A percentile compares a stretch with the other conserved stretches of the same genome.
These are phyloP conservation scores for Diadophis punctatus DNA, from an alignment of 2,113 vertebrate genomes.

Conservation along the genomic window DNA sequence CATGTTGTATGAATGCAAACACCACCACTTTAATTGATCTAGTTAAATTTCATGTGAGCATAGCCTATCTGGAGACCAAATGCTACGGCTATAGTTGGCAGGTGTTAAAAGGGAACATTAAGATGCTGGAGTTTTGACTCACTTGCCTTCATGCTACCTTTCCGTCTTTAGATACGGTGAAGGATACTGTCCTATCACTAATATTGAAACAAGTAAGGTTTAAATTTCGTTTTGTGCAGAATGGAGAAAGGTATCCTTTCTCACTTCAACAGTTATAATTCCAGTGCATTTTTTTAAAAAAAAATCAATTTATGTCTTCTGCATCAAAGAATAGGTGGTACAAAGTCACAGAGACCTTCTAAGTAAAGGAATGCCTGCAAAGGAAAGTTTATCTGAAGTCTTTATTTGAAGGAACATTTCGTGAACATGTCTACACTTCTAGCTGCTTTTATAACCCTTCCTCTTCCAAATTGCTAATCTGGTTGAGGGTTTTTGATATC, in stretches of 20 bases:
- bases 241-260: background rate
- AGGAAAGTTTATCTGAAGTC: background rate
- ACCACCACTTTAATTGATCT: background rate
- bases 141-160: background rate
- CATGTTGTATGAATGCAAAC: background rate
- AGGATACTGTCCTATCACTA: background rate
- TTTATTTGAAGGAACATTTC: background rate
- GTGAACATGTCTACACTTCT: background rate
- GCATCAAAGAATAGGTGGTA: background rate
- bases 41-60: background rate
- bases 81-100: background rate
- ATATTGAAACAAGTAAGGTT: background rate
- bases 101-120: background rate
- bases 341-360: background rate
- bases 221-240: background rate
- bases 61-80: background rate
- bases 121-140: background rate
- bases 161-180: background rate
- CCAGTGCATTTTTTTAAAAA: background rate
- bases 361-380: background rate
- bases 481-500: background rate
- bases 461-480: background rate
- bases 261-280: background rate
- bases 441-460: background rate
- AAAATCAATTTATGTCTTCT: background rate